Base-by-base conservation (phyloP, 1,140 invertebrate genomes). In the Zaprionus ghesquierei region DNA sequence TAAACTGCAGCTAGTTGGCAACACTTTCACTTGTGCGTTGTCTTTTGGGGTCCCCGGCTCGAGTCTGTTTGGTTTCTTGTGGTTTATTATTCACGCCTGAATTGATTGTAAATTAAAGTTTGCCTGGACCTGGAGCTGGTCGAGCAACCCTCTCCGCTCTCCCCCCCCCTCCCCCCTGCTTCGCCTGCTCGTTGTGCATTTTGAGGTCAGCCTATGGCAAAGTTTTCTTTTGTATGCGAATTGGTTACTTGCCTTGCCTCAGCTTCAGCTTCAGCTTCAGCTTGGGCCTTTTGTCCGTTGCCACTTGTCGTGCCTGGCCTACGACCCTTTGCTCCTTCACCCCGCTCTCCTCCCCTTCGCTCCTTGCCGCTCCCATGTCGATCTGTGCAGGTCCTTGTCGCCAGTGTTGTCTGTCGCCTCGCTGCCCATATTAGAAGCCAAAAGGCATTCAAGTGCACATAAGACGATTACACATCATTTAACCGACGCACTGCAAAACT, bases 401-500 rank as follows among this genome's bases (percentile, higher is more conserved):
- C 73, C 68, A 75, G 54, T 71, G 44, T 61, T 72, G 69, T 76
- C 69, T 72, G 61, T 65, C 69, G 73, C 64, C 46, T 66, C 35
- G 59, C 68, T 75, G 65, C 70, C 79, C 80, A 76, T 90, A 90
- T 90, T 90, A 90, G 84, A 91, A 86, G 89, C 81, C 85, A 90
- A 90, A 85, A 90, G 90, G 90, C 90, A 91, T 91, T 91, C 86
- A 79, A 91, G 90, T 89, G 90, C 81, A 90, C 86, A 91, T 91
- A 91, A 91, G 90, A 91, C 90, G 90, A 91, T 91, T 91, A 91
- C 90, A 91, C 90, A 91, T 91, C 90, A 91, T 91, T 91, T 91
- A 91, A 91, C 90, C 85, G 85, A 81, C 82, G 84, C 76, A 75
- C 73, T 89, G 84, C 79, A 82, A 84, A 87, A 87, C 84, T 87